Base-by-base conservation (phyloP, 1,140 invertebrate species). In the Rhizoglyphus robini region DNA sequence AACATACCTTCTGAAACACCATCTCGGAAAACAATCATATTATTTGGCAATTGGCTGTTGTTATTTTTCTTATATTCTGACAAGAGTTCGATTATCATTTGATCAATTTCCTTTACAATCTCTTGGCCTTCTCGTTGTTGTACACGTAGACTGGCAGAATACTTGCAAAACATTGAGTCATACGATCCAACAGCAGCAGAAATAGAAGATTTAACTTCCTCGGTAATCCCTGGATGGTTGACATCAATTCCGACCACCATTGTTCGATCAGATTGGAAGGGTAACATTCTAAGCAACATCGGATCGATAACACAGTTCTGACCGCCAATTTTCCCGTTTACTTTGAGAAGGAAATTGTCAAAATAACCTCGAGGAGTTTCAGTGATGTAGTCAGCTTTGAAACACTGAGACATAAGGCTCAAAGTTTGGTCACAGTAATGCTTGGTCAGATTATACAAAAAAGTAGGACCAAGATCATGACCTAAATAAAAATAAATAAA, bases 311-410 rank as follows among this genome's bases (percentile, higher is more conserved):
- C 86, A 20, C 29, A n/a, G 78, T 93, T 94, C 0, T 83, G 77
- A 0, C 88, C 88, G 75, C 88, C 88, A 34, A 93, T 70, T 75
- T 94, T 93, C 0, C 87, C 83, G 73, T 87, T 87, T 0, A 94
- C 81, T 79, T 95, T 94, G 0, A 90, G 73, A n/a, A 91, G 73
- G 67, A 94, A 84, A 73, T 94, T 93, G 0, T 74, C 70, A n/a
- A 81, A 72, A 0, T 82, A 82, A 0, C 81, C 67, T 25, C 71
- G 38, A 32, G 5, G 27, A 1, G 29, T 23, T 11, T 46, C 27
- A 54, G 81, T 71, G 11, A 83, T 90, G 57, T 61, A 69, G 29
- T 76, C 72, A 71, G 41, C 85, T 87, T 11, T 47, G 57, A 94
- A 77, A 71, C 89, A 92, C 70, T 92, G 88, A 0, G 89, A 92